phyloP scores from a whole-genome alignment of 1,140 invertebrate species.

The Globodera ellingtonae region DNA sequence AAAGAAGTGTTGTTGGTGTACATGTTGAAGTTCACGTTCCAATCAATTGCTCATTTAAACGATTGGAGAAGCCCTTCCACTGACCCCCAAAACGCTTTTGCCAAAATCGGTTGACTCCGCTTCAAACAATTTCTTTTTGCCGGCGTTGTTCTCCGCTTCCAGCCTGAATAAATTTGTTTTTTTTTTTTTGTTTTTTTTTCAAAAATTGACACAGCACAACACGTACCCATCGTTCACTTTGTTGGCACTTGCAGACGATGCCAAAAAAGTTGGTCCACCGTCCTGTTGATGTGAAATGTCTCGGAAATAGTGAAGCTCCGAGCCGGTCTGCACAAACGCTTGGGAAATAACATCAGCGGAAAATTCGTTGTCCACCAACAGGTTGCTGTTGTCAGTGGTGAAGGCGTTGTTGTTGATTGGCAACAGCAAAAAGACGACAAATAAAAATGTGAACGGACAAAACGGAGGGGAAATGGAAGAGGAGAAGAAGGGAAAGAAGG shows the following conservation, averaged over 20 bases:
- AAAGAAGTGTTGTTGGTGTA: neutral
- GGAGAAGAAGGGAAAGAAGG: neutral
- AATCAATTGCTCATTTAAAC: too few relatives aligned
- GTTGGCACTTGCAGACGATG: slow-evolving; percentile 7
- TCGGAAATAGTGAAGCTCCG: slow-evolving; percentile 74
- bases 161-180: too few relatives aligned
- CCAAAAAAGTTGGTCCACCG: neutral
- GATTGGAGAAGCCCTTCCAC: neutral
- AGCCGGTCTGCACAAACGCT: slow-evolving; percentile 75
- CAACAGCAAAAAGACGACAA: slow-evolving; percentile 5
- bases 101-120: slow-evolving; percentile 35
- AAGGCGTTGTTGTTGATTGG: slow-evolving; percentile 14
- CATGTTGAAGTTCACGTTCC: neutral
- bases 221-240: slow-evolving; percentile 18
- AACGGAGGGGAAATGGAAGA: slow-evolving; percentile 7
- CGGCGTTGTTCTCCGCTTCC: neutral
- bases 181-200: neutral
- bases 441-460: slow-evolving; percentile 2
- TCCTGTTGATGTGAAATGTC: slow-evolving; percentile 65
- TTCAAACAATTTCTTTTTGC: slow-evolving; percentile 25
- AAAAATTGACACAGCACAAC: neutral
- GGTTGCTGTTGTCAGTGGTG: neutral
- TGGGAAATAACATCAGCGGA: slow-evolving; percentile 43
- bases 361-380: slow-evolving; percentile 5
- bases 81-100: slow-evolving; percentile 25